Conservation (phyloP, 1,140 invertebrate genomes). For the Daktulosphaira vitifoliae region DNA sequence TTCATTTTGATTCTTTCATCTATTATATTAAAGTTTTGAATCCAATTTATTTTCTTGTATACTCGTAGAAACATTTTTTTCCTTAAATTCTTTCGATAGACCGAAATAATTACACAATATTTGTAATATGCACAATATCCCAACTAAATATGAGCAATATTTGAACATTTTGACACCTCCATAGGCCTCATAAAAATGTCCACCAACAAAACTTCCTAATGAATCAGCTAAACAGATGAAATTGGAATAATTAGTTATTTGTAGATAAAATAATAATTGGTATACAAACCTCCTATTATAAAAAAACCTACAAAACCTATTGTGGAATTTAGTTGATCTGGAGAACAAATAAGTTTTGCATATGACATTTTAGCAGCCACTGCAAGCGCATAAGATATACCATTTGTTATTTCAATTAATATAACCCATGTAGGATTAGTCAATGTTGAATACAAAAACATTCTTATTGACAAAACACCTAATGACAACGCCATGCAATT, state of each 20-base stretch:
- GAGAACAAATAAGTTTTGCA: conserved; percentile 70
- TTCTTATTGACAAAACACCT: conserved; percentile 61
- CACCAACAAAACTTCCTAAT: conserved; percentile 63
- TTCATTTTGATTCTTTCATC: too few relatives aligned
- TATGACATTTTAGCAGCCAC: conserved; percentile 84
- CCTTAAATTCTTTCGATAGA: neutral
- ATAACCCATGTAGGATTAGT: conserved; percentile 71
- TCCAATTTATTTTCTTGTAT: too few relatives aligned
- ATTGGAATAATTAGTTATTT: neutral
- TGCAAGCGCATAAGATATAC: conserved; percentile 77
- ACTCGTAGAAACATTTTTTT: neutral
- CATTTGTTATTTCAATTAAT: conserved; percentile 76
- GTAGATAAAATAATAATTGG: neutral
- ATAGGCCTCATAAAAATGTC: conserved; percentile 53
- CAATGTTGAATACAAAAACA: conserved; percentile 71
- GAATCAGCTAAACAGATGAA: conserved; percentile 52
- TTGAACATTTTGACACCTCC: conserved; percentile 45
- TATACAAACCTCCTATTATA: conserved; percentile 62
- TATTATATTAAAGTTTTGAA: too few relatives aligned
- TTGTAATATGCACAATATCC: neutral
- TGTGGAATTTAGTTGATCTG: conserved; percentile 74
- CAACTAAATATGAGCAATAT: neutral
- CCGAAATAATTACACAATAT: neutral
- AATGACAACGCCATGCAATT: conserved; percentile 73
- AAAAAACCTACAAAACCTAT: conserved; percentile 73